Evolutionary conservation across 2,797 vertebrate species (phyloP), one percentile per base, ranked within the genome.

Genomic region (Thripadectes ignobilis): DNA sequence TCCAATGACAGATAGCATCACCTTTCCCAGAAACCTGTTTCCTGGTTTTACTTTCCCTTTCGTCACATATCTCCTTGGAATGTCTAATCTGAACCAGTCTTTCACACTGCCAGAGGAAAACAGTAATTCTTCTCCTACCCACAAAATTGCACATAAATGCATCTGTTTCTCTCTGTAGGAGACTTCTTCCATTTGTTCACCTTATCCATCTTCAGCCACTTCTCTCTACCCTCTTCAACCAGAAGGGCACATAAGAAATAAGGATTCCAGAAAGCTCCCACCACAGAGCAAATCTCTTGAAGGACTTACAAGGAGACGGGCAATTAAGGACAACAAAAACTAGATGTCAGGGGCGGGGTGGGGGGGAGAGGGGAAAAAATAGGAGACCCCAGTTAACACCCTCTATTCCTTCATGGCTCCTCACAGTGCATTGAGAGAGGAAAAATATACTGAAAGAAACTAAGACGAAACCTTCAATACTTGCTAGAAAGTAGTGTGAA

Each of bases 21-120:
- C 9, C 12, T 61, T 72, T 61, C 34, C 55, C 61, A 89, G 79
- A 89, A 91, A 80, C 43, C 30, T 45, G 6, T 16, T 83, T 91
- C 46, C 91, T 83, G n/a, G 20, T 15, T 88, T 94, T 61, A 19
- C 12, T 88, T 95, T 29, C 49, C 23, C 54, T 58, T 84, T 77
- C 78, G 26, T 59, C 51, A 81, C 59, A 78, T 84, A 43, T 41
- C 22, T 51, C 30, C 86, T 81, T 5, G 48, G n/a, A 72, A 86
- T 15, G 9, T 13, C 7, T 2, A 73, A 72, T 73, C 58, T 22
- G 46, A 91, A 88, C 20, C 16, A 1, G 26, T 30, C 39, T 89
- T 72, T 48, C 30, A 46, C 3, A 2, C 8, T 51, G 34, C 30
- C 68, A 77, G 6, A 36, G 0, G 10, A 86, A 86, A 84, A 16